Percentiles rank a stretch among this genome's conserved stretches.
Evolutionary conservation across 2,113 vertebrate species (phyloP).

Genomic region (Lampris incognitus): DNA sequence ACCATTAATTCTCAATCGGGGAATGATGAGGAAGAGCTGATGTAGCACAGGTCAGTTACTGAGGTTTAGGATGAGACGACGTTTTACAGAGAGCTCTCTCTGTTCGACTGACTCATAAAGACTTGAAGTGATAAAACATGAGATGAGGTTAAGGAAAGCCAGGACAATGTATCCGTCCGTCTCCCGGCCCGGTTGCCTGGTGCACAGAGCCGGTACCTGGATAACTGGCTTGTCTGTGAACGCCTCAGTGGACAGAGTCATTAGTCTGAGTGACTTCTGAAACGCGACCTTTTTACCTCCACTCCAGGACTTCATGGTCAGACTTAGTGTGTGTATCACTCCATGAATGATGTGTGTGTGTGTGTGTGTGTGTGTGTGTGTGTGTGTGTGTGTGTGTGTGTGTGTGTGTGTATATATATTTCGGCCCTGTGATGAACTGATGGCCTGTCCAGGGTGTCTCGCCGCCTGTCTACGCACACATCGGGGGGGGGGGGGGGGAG

Average conservation of each 20-base stretch:
- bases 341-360: background rate
- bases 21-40: no score
- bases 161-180: background rate
- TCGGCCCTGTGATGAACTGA: no score
- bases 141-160: conserved; percentile 11
- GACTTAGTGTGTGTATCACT: conserved; percentile 2
- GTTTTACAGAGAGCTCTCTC: background rate
- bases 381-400: no score
- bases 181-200: background rate
- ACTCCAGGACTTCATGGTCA: background rate
- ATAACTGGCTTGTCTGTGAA: conserved; percentile 21
- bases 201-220: background rate
- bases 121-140: conserved; percentile 13
- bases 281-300: background rate
- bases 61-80: no score
- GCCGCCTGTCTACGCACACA: no score
- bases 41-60: no score
- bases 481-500: no score
- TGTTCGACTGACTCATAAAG: conserved; percentile 13
- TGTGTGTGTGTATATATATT: no score
- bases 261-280: conserved; percentile 6
- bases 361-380: no score
- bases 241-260: conserved; percentile 9
- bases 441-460: no score
- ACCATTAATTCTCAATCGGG: no score